These are phyloP conservation scores for Agapostemon virescens DNA, from an alignment of 2,888 invertebrate species.

Conservation along the genomic window DNA sequence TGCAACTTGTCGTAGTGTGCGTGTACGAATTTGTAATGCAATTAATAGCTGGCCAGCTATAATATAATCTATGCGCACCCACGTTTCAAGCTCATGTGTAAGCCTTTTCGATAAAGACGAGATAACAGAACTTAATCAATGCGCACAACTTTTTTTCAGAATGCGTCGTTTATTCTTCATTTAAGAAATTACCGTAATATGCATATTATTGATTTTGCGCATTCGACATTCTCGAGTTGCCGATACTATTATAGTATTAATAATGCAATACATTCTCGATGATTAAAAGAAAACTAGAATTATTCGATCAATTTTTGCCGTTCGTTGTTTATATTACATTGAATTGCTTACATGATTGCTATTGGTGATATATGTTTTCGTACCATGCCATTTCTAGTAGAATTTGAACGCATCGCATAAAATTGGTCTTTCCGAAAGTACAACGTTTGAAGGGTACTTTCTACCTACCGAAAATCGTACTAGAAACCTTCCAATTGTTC, in stretches of 20 bases:
- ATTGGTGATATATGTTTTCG: not conserved
- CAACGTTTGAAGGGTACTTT: not conserved
- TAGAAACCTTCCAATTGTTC: constrained; percentile 9
- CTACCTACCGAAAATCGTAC: not conserved
- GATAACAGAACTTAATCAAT: constrained; percentile 43
- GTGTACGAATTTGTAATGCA: constrained; percentile 39
- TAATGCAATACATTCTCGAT: not conserved
- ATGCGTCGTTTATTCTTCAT: constrained; percentile 30
- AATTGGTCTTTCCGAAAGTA: not conserved
- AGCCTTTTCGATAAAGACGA: constrained; percentile 37
- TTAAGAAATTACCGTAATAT: constrained; percentile 11
- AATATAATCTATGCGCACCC: not conserved
- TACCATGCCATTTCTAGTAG: not conserved
- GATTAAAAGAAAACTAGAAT: constrained; percentile 10
- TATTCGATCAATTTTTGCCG: constrained; percentile 31
- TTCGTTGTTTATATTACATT: constrained; percentile 4
- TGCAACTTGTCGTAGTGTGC: constrained; percentile 4
- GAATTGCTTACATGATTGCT: not conserved
- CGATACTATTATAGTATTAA: not conserved
- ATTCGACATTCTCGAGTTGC: not conserved
- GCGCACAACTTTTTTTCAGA: constrained; percentile 5
- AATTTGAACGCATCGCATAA: not conserved
- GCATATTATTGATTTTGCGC: constrained; percentile 38
- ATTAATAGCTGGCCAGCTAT: constrained; percentile 35
- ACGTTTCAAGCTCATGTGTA: constrained; percentile 23